Conservation (phyloP, 1,140 invertebrate genomes). For the Matsumurasca onukii region DNA sequence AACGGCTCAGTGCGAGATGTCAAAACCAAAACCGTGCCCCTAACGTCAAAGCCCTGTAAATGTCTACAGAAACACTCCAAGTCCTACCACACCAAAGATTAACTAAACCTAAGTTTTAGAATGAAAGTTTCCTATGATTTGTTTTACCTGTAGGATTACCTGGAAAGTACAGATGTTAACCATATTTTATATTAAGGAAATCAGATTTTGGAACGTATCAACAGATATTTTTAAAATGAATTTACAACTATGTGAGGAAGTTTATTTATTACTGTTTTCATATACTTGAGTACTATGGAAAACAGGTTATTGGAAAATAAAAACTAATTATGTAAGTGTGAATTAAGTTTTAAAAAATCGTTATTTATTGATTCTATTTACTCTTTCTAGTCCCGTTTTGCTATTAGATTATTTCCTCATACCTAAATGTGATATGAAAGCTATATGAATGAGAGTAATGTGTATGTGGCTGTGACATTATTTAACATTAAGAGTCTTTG, state of each 20-base stretch:
- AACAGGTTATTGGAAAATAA: neutral
- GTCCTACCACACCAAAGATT: slow-evolving; percentile 30
- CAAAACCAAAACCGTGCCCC: slow-evolving; percentile 25
- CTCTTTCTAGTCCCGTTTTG: too few species aligned
- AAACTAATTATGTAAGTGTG: neutral
- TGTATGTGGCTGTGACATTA: too few species aligned
- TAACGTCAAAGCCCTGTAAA: slow-evolving; percentile 33
- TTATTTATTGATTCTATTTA: too few species aligned
- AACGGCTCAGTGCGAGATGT: slow-evolving; percentile 46
- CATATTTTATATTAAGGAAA: neutral
- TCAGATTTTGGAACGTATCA: neutral
- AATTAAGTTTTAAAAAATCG: too few species aligned
- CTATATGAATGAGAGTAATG: too few species aligned
- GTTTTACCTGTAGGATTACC: slow-evolving; percentile 6
- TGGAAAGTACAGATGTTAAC: neutral
- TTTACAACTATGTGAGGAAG: neutral
- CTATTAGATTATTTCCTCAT: too few species aligned
- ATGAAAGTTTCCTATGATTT: slow-evolving; percentile 16
- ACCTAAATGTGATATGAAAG: too few species aligned
- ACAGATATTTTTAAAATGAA: neutral
- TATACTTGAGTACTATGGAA: neutral
- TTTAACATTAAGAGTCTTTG: too few species aligned
- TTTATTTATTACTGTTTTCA: neutral
- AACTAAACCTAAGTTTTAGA: slow-evolving; percentile 4
- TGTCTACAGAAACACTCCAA: neutral